These are phyloP conservation scores for Blastobasis adustella DNA, from an alignment of 2,888 invertebrate species.

Conservation along the genomic window DNA sequence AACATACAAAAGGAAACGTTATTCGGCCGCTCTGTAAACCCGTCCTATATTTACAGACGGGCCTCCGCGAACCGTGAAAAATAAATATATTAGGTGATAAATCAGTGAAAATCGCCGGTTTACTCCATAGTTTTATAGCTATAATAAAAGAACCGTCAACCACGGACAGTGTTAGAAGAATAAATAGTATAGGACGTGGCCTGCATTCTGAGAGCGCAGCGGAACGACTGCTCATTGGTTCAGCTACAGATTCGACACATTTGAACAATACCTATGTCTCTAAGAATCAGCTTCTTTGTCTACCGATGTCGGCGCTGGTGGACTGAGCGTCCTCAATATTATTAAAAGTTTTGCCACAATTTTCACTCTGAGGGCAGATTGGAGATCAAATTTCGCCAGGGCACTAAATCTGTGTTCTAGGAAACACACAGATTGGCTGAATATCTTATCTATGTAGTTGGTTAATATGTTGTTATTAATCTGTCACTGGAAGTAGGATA, in stretches of 20 bases:
- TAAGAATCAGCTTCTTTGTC: too few relatives aligned
- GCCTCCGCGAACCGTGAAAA: slow-evolving; percentile 58
- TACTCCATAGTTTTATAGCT: slow-evolving; percentile 61
- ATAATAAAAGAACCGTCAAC: slow-evolving; percentile 72
- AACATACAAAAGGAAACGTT: slow-evolving; percentile 30
- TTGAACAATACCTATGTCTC: slow-evolving; percentile 11
- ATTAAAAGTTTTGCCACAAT: too few relatives aligned
- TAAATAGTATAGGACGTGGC: slow-evolving; percentile 56
- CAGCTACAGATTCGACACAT: slow-evolving; percentile 48
- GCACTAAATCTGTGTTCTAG: slow-evolving; percentile 30
- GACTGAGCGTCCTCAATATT: too few relatives aligned
- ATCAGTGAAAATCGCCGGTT: slow-evolving; percentile 63
- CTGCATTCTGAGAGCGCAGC: slow-evolving; percentile 49
- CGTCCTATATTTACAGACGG: slow-evolving; percentile 48
- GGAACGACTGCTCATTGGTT: slow-evolving; percentile 43
- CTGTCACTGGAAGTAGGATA: too few relatives aligned
- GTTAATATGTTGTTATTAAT: too few relatives aligned
- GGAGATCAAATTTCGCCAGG: slow-evolving; percentile 1
- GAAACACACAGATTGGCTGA: slow-evolving; percentile 15
- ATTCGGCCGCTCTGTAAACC: slow-evolving; percentile 38
- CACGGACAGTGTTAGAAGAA: slow-evolving; percentile 51
- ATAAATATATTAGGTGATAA: slow-evolving; percentile 63
- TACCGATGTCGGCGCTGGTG: too few relatives aligned
- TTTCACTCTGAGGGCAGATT: too few relatives aligned
- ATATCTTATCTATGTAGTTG: too few relatives aligned